Conservation (phyloP, 2,113 vertebrate genomes). For the Aptenodytes forsteri region DNA sequence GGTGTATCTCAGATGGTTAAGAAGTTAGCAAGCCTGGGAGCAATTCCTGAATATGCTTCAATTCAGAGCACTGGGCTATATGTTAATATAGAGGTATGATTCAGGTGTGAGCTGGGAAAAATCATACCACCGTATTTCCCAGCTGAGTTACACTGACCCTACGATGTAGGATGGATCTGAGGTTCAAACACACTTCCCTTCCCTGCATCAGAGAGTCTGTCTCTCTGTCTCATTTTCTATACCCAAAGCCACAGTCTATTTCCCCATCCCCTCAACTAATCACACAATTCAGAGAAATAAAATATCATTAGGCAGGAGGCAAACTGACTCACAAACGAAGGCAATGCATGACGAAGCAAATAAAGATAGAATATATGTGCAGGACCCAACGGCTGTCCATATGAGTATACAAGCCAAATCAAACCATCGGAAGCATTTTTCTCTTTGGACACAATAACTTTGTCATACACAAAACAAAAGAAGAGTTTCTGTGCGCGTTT, state of each 20-base stretch:
- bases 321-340: not conserved
- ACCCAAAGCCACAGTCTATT: not conserved
- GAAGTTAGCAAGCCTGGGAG: not conserved
- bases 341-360: not conserved
- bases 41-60: not conserved
- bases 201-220: not conserved
- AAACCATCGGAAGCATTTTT: not conserved
- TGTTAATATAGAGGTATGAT: not conserved
- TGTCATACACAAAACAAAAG: not conserved
- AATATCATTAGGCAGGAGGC: not conserved
- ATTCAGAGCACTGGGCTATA: not conserved
- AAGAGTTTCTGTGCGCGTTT: not conserved
- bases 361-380: not conserved
- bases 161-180: not conserved
- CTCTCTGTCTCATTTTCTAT: not conserved
- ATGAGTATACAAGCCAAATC: not conserved
- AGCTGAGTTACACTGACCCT: not conserved
- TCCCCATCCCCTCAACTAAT: not conserved
- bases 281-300: not conserved
- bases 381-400: not conserved
- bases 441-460: not conserved
- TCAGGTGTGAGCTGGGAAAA: not conserved
- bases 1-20: not conserved
- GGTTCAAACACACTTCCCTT: not conserved
- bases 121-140: not conserved